A percentile compares a stretch with the other conserved stretches of the same genome.
These are phyloP conservation scores for Periphyllus acericola DNA, from an alignment of 2,888 invertebrate species.

Conservation along the genomic window DNA sequence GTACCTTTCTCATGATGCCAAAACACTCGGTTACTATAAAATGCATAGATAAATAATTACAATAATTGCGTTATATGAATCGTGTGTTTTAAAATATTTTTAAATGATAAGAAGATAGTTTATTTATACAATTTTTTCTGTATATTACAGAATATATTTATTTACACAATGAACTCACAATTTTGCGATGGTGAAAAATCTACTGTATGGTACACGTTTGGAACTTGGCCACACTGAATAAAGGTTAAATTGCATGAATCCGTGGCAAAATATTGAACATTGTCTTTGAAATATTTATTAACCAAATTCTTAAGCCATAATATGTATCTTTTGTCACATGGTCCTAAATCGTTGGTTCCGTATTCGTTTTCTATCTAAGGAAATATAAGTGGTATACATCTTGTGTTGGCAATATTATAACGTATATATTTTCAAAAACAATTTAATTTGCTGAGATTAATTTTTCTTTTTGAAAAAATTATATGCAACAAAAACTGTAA, in stretches of 20 bases:
- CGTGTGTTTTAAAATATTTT: too few relatives aligned
- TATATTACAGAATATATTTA: too few relatives aligned
- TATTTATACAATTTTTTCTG: too few relatives aligned
- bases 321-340: constrained; percentile 77
- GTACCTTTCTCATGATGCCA: constrained; percentile 67
- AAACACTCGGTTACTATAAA: constrained; percentile 39
- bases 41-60: background rate
- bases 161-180: background rate
- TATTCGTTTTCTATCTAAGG: constrained; percentile 89
- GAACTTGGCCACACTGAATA: constrained; percentile 76
- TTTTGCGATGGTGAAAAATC: constrained; percentile 72
- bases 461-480: too few relatives aligned
- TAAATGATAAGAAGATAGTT: too few relatives aligned
- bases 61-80: too few relatives aligned
- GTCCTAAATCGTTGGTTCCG: constrained; percentile 69
- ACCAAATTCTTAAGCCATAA: constrained; percentile 76
- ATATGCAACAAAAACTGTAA: too few relatives aligned
- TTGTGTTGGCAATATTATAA: too few relatives aligned
- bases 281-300: constrained; percentile 71
- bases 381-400: too few relatives aligned
- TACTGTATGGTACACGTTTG: constrained; percentile 78
- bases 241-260: constrained; percentile 74
- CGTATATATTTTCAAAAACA: too few relatives aligned
- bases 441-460: too few relatives aligned
- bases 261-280: constrained; percentile 84